phyloP scores from a whole-genome alignment of 2,888 invertebrate genomes.

The Argyresthia goedartella region DNA sequence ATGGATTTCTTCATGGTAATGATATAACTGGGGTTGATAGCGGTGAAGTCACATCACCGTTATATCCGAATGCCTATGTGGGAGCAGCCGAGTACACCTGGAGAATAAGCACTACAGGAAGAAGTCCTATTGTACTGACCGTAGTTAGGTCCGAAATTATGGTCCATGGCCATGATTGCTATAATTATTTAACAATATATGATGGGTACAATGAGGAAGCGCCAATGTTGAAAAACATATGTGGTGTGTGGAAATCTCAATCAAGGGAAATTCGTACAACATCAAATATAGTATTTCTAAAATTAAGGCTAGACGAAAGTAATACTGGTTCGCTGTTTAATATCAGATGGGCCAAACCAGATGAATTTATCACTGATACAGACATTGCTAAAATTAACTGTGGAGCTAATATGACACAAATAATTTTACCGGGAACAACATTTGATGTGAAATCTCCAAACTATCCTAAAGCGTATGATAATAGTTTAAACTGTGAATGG shows the following conservation, averaged over 20 bases:
- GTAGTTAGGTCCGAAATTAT: slow-evolving; percentile 39
- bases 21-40: slow-evolving; percentile 72
- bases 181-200: slow-evolving; percentile 65
- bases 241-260: slow-evolving; percentile 52
- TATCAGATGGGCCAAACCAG: slow-evolving; percentile 34
- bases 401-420: slow-evolving; percentile 38
- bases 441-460: slow-evolving; percentile 77
- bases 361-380: slow-evolving; percentile 12
- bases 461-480: slow-evolving; percentile 77
- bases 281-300: slow-evolving; percentile 75
- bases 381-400: slow-evolving; percentile 29
- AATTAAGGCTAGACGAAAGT: slow-evolving; percentile 47
- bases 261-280: slow-evolving; percentile 49
- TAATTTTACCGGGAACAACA: slow-evolving; percentile 21
- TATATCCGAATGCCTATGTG: slow-evolving; percentile 74
- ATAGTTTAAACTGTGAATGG: slow-evolving; percentile 81
- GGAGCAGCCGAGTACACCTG: slow-evolving; percentile 70
- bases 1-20: slow-evolving; percentile 76
- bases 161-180: slow-evolving; percentile 29
- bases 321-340: slow-evolving; percentile 53
- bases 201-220: slow-evolving; percentile 81
- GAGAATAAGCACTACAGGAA: slow-evolving; percentile 73
- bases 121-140: slow-evolving; percentile 26
- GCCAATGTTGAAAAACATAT: slow-evolving; percentile 62
- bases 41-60: slow-evolving; percentile 84